Evolutionary conservation across 2,797 vertebrate genomes (phyloP), one percentile per base, ranked within the genome.

Genomic region (Mus spretus): DNA sequence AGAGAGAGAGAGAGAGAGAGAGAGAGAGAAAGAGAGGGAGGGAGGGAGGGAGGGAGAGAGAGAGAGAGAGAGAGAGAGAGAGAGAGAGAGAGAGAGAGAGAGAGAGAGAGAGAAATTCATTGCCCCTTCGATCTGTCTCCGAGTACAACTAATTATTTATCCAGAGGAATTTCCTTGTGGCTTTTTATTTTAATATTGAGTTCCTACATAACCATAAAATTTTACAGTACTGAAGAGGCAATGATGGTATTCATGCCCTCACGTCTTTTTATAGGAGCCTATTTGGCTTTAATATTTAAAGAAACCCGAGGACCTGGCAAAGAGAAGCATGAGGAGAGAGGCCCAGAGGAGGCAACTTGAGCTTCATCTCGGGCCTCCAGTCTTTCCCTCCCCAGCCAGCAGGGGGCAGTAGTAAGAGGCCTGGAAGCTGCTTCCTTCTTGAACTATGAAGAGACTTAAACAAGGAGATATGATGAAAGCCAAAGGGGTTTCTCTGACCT

Each of bases 121-220:
- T 40, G n/a, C 96, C 90, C 97, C 86, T 93, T 96, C 93, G 93
- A 94, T 93, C 95, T 90, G 70, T 96, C 97, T 98, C 74, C 0
- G 88, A 96, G 83, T 96, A 74, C 75, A 91, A 96, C 97, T 97
- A 98, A 98, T 98, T 97, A 97, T 98, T 98, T 98, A 97, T 96
- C 96, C 97, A 97, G 97, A 96, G 95, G 97, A 92, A 92, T 96
- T 96, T 97, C 89, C 96, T 93, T 95, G 75, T 81, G 63, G 72
- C 40, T 89, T 57, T 84, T 87, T 85, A 61, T 94, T 87, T 86
- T 24, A 81, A 96, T 83, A 90, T 40, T 61, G 89, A 93, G 20
- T 97, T 97, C 97, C 95, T 97, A 91, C 74, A 90, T 97, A 96
- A 97, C 77, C 93, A 11, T 93, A 98, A 98, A 96, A 96, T 93